A percentile compares a stretch with the other conserved stretches of the same genome.
These are phyloP conservation scores for Pinctada fucata DNA, from an alignment of 2,888 invertebrate genomes.

Conservation along the genomic window DNA sequence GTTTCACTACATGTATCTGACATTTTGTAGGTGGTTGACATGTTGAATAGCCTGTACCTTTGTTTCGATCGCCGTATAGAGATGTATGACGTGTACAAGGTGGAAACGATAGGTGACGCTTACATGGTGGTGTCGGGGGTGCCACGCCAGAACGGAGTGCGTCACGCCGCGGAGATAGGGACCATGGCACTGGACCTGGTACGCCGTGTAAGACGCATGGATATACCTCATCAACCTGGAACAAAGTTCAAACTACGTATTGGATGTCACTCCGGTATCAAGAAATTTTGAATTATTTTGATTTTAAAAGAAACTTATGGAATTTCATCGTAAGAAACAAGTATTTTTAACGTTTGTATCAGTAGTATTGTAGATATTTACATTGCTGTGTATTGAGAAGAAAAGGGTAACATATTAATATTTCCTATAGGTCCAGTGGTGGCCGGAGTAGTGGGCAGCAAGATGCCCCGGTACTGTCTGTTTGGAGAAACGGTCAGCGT, in stretches of 20 bases:
- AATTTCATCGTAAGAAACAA: background rate
- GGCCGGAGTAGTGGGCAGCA: slow-evolving; percentile 61
- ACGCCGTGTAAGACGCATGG: slow-evolving; percentile 62
- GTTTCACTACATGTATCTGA: too few species aligned
- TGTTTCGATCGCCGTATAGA: slow-evolving; percentile 66
- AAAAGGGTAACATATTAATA: too few species aligned
- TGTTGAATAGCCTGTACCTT: slow-evolving; percentile 66
- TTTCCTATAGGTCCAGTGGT: slow-evolving; percentile 54
- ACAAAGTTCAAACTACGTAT: slow-evolving; percentile 63
- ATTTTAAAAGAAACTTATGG: background rate
- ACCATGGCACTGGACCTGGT: slow-evolving; percentile 63
- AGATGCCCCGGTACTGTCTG: slow-evolving; percentile 63
- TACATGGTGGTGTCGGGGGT: slow-evolving; percentile 70
- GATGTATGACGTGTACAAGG: slow-evolving; percentile 68
- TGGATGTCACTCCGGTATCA: slow-evolving; percentile 69
- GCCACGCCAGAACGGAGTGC: slow-evolving; percentile 63
- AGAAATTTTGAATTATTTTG: too few species aligned
- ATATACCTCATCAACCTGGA: slow-evolving; percentile 68
- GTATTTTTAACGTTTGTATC: too few species aligned
- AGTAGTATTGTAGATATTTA: too few species aligned
- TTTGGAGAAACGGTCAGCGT: slow-evolving; percentile 61
- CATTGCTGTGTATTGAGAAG: too few species aligned
- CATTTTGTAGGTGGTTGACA: slow-evolving; percentile 61
- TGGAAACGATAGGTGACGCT: slow-evolving; percentile 70
- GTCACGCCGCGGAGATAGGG: slow-evolving; percentile 64